These are phyloP conservation scores for Solea solea DNA, from an alignment of 2,113 vertebrate genomes.

Conservation along the genomic window DNA sequence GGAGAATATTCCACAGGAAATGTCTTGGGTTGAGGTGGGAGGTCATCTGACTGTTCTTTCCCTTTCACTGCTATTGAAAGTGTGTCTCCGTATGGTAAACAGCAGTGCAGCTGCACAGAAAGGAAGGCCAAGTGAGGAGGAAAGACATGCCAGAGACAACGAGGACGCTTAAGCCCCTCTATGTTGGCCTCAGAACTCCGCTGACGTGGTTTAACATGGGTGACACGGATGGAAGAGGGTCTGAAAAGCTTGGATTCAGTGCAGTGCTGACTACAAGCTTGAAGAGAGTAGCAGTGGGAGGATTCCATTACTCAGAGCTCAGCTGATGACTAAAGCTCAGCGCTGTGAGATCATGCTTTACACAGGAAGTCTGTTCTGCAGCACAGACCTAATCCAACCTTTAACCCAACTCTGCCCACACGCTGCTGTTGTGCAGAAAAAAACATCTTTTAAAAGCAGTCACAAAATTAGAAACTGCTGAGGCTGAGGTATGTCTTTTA, in stretches of 20 bases:
- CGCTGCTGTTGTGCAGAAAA: not conserved
- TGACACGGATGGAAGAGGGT: too few relatives aligned
- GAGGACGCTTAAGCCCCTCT: not conserved
- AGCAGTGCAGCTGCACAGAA: constrained; percentile 48
- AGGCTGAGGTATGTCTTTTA: not conserved
- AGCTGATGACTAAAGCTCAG: not conserved
- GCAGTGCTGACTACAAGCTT: too few relatives aligned
- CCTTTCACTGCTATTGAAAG: constrained; percentile 63
- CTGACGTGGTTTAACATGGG: too few relatives aligned
- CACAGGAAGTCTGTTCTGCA: constrained; percentile 48
- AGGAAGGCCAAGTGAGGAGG: not conserved
- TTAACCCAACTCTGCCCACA: not conserved
- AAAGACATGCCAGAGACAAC: constrained; percentile 4
- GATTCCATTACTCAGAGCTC: not conserved
- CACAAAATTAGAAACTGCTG: not conserved
- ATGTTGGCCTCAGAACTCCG: too few relatives aligned
- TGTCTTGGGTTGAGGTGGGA: constrained; percentile 35
- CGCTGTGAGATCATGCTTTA: constrained; percentile 17
- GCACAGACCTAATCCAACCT: constrained; percentile 5
- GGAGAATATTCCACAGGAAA: constrained; percentile 67
- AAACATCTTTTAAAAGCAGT: not conserved
- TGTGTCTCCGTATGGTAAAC: constrained; percentile 17
- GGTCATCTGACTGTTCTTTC: constrained; percentile 67
- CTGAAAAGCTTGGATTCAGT: too few relatives aligned
- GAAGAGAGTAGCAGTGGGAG: not conserved